Base-by-base conservation (phyloP, 92 coral and sea anemone genomes). In the Zoanthus sociatus region DNA sequence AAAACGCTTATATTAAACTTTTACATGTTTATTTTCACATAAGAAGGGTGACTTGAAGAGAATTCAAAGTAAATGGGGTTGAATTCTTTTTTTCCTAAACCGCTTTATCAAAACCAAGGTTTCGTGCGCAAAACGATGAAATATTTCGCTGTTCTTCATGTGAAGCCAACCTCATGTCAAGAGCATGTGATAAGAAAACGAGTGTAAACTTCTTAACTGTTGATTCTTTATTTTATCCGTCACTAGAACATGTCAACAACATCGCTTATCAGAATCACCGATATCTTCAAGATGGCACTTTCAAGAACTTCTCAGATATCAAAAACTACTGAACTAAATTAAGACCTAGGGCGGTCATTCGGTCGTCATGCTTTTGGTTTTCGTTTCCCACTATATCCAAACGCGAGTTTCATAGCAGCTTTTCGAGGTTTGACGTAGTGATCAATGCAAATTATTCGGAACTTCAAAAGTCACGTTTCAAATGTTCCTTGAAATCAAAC, bases 251-350 rank as follows among this genome's bases (percentile, higher is more conserved):
- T 47, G 85, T 81, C 75, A 81, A 81, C 85, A 81, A 30, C 85
- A 18, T 81, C 20, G 60, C 53, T 73, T 81, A 81, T 81, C 85
- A 42, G 21, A 63, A 67, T 46, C 85, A 44, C 33, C 66, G 75
- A 81, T 66, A 63, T 64, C 45, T 78, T 81, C 55, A 81, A 81
- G 85, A 81, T 66, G 85, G 75, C 85, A 60, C 75, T 66, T 68
- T 81, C 85, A 26, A 68, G 76, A 21, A 66, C 69, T 61, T 54
- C 58, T 81, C 75, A 81, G 53, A 21, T 64, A 74, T 64, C 75
- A 77, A 64, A 31, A 30, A 63, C 47, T 20, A 46, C 9, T 46
- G 58, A 64, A 12, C 63, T 20, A 14, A 47, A 66, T 66, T 20
- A 45, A 54, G 30, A 10, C n/a, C 12, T 11, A 66, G 42, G 58